A percentile compares a stretch with the other conserved stretches of the same genome.
Conservation (phyloP, 2,113 vertebrate genomes). For the Caranx melampygus region DNA sequence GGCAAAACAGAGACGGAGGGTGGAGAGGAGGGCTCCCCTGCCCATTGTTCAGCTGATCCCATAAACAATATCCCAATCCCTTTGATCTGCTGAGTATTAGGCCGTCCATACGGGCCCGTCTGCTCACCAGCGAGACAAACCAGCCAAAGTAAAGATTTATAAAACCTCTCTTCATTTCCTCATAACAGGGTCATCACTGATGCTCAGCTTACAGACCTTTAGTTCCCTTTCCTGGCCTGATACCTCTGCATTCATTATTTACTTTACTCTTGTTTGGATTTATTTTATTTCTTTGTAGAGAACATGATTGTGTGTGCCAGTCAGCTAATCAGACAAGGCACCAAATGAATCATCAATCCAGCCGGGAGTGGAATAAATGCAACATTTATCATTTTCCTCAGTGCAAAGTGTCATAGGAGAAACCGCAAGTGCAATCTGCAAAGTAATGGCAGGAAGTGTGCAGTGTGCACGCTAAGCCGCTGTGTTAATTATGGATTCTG, state of each 20-base stretch:
- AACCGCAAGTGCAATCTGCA: conserved; percentile 65
- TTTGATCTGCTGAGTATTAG: conserved; percentile 67
- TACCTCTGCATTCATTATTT: conserved; percentile 4
- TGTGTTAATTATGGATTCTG: conserved; percentile 79
- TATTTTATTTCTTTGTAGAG: conserved; percentile 34
- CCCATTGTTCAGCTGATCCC: conserved; percentile 79
- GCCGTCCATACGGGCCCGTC: conserved; percentile 23
- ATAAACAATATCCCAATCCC: conserved; percentile 77
- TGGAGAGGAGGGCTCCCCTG: conserved; percentile 65
- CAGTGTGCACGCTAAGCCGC: conserved; percentile 56
- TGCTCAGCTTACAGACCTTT: conserved; percentile 26
- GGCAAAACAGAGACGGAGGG: conserved; percentile 62
- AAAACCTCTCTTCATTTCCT: conserved; percentile 8
- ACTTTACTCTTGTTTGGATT: conserved; percentile 17
- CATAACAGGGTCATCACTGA: conserved; percentile 13
- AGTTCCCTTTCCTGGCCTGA: conserved; percentile 7
- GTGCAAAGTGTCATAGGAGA: conserved; percentile 41
- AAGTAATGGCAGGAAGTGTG: conserved; percentile 68
- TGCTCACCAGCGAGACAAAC: conserved; percentile 40
- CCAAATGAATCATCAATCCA: conserved; percentile 38
- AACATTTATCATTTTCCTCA: conserved; percentile 57
- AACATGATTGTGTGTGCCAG: conserved; percentile 1
- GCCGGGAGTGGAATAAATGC: conserved; percentile 24
- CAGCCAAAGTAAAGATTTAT: conserved; percentile 49
- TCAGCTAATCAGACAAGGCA: conserved; percentile 37